Percentiles rank a stretch among this genome's conserved stretches.
These are phyloP conservation scores for Sebastes cheni DNA, from an alignment of 2,797 vertebrate species.

Conservation along the genomic window DNA sequence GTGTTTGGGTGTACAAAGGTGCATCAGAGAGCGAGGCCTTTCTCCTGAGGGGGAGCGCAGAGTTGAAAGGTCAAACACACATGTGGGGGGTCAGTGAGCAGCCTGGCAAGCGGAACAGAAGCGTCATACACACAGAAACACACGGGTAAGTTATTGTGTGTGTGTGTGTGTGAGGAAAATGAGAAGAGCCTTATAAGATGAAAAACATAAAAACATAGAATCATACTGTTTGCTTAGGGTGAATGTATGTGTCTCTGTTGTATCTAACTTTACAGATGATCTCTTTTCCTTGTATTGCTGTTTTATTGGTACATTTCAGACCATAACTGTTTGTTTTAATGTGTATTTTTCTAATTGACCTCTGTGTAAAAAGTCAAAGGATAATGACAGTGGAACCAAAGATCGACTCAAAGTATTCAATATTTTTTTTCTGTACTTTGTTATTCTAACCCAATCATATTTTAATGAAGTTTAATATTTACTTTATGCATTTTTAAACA, in stretches of 20 bases:
- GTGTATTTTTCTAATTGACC: constrained; percentile 2
- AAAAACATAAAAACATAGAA: neutral
- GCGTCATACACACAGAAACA: constrained; percentile 49
- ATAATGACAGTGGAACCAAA: neutral
- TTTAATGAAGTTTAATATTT: neutral
- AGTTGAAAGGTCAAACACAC: constrained; percentile 88
- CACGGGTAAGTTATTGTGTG: constrained; percentile 5
- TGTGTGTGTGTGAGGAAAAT: neutral
- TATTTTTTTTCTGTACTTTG: neutral
- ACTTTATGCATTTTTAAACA: neutral
- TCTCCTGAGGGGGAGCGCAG: constrained; percentile 75
- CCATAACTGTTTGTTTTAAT: neutral
- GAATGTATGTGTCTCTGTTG: neutral
- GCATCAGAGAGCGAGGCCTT: constrained; percentile 22
- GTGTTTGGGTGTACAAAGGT: constrained; percentile 38
- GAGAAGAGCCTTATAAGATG: neutral
- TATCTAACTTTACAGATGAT: neutral
- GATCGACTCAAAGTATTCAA: neutral
- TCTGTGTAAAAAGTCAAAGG: neutral
- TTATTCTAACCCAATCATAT: neutral
- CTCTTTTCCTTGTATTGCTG: neutral
- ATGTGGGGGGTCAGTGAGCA: constrained; percentile 82
- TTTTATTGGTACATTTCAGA: neutral
- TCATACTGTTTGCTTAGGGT: neutral
- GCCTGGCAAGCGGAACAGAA: constrained; percentile 84